Evolutionary conservation across 2,113 vertebrate species (phyloP), one percentile per base, ranked within the genome.

Genomic region (Poeciliopsis occidentalis): DNA sequence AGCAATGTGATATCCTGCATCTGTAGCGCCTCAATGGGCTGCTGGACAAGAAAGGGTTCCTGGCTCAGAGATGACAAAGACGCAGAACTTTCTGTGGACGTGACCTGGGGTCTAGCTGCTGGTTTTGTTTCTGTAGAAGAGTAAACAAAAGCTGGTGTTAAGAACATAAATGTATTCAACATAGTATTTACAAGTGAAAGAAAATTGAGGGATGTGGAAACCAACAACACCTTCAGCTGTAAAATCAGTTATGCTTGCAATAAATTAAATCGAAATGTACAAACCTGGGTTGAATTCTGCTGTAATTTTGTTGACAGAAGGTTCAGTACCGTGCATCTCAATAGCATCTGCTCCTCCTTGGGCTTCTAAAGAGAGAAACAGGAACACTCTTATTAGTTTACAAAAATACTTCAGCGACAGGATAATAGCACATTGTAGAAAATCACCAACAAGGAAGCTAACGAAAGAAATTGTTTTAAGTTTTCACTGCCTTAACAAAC

Each of bases 271-370:
- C 37, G 11, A 44, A 32, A 31, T 66, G 29, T 39, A 91, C 90
- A 67, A 80, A 93, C 91, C 92, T 93, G 84, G 66, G 73, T 87
- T 77, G 47, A 85, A 81, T 77, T 88, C 79, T 51, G 78, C 76
- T 71, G 68, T 80, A 76, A 69, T 80, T 75, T 80, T 83, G 68
- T 60, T 73, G 66, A 82, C 72, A 71, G 75, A 72, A 2, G 67
- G 54, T 75, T 90, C 75, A 29, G 73, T 76, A 74, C 83, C 70
- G 31, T 75, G 83, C 19, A 32, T 81, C 54, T 89, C 85, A n/a
- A 61, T 63, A 64, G 72, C 47, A 24, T 84, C 79, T 60, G 79
- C 51, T 65, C 73, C 88, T 72, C 57, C 76, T 13, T 81, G 75
- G 62, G 76, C 63, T 34, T 91, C 93, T 94, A 64, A 64, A 84